A percentile compares a stretch with the other conserved stretches of the same genome.
Evolutionary conservation across 2,888 invertebrate genomes (phyloP).

Genomic region (Pelosia muscerda): DNA sequence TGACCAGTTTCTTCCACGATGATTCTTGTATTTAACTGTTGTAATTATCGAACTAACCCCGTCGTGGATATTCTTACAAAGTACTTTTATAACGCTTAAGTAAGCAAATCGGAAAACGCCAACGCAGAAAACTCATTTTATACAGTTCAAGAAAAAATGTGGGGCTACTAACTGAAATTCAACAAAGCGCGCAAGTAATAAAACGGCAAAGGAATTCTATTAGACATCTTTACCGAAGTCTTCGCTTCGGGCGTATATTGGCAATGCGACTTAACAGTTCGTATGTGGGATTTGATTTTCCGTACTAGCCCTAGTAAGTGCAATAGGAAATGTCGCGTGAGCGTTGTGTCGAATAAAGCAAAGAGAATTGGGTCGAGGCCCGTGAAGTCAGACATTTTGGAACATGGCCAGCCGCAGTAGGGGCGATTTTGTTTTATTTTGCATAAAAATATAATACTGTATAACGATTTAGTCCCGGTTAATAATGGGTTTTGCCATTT

Average conservation of each 20-base stretch:
- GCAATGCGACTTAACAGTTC: slow-evolving; percentile 57
- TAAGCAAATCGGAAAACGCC: slow-evolving; percentile 4
- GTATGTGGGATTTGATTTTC: slow-evolving; percentile 68
- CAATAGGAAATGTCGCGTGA: slow-evolving; percentile 79
- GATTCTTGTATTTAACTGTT: not conserved
- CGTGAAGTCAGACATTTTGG: slow-evolving; percentile 67
- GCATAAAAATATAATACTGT: slow-evolving; percentile 70
- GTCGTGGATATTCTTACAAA: not conserved
- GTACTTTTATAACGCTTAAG: slow-evolving; percentile 8
- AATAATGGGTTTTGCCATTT: slow-evolving; percentile 52
- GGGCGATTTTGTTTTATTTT: slow-evolving; percentile 76
- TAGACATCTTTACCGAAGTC: slow-evolving; percentile 41
- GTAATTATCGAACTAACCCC: not conserved
- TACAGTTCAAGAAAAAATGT: slow-evolving; percentile 19
- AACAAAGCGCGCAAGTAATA: slow-evolving; percentile 40
- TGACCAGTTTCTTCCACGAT: slow-evolving; percentile 1
- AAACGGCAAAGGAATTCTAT: slow-evolving; percentile 50
- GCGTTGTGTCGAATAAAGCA: slow-evolving; percentile 74
- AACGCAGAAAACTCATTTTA: slow-evolving; percentile 13
- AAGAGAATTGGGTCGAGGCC: slow-evolving; percentile 72
- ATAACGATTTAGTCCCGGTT: slow-evolving; percentile 62
- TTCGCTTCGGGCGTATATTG: slow-evolving; percentile 55
- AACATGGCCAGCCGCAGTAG: slow-evolving; percentile 72
- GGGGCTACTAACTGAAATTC: slow-evolving; percentile 24
- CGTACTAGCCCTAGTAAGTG: slow-evolving; percentile 63